These are phyloP conservation scores for Eudemis profundana DNA, from an alignment of 2,888 invertebrate species.

Conservation along the genomic window DNA sequence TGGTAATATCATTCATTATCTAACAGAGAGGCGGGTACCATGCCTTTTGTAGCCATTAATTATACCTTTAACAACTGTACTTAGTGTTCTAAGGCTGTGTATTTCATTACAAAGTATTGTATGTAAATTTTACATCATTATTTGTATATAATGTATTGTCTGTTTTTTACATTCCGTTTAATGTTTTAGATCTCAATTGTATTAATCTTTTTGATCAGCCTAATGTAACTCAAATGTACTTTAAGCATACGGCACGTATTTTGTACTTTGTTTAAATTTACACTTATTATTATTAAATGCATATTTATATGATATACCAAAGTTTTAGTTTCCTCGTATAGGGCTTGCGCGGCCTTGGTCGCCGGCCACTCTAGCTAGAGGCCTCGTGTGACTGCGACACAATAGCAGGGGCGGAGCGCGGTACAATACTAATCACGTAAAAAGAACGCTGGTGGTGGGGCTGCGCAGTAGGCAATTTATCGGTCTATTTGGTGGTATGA, in stretches of 20 bases:
- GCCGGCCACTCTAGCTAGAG: constrained; percentile 4
- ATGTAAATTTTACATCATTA: background rate
- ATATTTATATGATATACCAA: constrained; percentile 7
- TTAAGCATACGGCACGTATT: constrained; percentile 18
- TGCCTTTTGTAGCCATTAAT: background rate
- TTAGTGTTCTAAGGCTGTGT: constrained; percentile 23
- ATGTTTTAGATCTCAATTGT: constrained; percentile 26
- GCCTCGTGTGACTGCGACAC: constrained; percentile 6
- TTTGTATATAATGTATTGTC: constrained; percentile 19
- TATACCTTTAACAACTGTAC: constrained; percentile 11
- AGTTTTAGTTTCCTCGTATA: background rate
- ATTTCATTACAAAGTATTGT: constrained; percentile 5
- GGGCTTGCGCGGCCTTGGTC: constrained; percentile 10
- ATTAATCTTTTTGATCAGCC: constrained; percentile 1
- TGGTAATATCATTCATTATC: too few relatives aligned
- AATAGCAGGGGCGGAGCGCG: constrained; percentile 20
- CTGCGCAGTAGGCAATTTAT: too few relatives aligned
- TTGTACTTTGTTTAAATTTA: constrained; percentile 14
- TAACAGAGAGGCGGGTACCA: background rate
- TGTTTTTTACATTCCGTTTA: constrained; percentile 32
- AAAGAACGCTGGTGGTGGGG: too few relatives aligned
- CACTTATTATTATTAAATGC: constrained; percentile 23
- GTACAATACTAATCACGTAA: too few relatives aligned
- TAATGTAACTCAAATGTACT: constrained; percentile 23
- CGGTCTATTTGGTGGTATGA: too few relatives aligned